Conservation (phyloP, 2,888 invertebrate genomes). For the Pycnomerus fuliginosus region DNA sequence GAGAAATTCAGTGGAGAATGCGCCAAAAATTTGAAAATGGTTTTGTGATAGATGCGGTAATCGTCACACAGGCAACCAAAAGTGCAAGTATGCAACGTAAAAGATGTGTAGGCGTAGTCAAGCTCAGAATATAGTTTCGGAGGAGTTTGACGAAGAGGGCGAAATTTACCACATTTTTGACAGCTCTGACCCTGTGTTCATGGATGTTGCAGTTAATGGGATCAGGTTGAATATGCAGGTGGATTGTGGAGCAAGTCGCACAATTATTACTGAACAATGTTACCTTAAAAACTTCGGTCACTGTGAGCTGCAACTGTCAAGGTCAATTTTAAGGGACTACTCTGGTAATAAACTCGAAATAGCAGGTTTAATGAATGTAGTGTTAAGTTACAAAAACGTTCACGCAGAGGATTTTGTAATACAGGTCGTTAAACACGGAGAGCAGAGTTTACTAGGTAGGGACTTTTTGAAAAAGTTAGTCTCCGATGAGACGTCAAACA, state of each 20-base stretch:
- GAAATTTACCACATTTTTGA: background rate
- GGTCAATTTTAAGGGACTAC: background rate
- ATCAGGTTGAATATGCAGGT: slow-evolving; percentile 7
- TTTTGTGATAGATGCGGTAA: slow-evolving; percentile 9
- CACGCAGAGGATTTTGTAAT: background rate
- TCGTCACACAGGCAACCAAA: background rate
- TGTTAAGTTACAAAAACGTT: background rate
- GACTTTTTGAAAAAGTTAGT: slow-evolving; percentile 2
- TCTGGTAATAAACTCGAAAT: background rate
- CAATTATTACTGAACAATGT: background rate
- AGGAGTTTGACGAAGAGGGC: slow-evolving; percentile 1
- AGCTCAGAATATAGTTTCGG: background rate
- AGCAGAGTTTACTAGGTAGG: background rate
- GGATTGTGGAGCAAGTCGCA: background rate
- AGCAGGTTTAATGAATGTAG: background rate
- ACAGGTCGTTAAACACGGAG: slow-evolving; percentile 11
- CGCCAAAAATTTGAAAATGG: too few relatives aligned
- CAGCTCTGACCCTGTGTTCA: background rate
- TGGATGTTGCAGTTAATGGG: slow-evolving; percentile 4
- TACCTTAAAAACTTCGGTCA: background rate
- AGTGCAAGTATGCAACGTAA: slow-evolving; percentile 6
- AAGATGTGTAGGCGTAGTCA: slow-evolving; percentile 12
- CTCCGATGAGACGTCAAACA: background rate
- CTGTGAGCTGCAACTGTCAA: background rate
- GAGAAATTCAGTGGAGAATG: too few relatives aligned